Evolutionary conservation across 2,888 invertebrate species (phyloP).

Genomic region (Hypsopygia costalis): DNA sequence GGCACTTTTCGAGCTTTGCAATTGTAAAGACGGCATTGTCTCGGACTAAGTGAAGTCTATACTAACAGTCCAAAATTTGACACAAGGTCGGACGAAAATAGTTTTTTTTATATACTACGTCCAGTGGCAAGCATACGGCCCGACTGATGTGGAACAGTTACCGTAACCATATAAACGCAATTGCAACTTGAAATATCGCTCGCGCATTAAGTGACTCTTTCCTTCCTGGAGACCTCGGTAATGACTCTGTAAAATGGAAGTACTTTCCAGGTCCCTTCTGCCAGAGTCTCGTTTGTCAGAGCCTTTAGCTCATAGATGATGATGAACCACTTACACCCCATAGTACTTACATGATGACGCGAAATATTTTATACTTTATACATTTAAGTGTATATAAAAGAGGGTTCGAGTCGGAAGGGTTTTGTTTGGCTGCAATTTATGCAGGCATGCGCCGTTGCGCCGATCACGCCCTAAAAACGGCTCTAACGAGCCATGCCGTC

Average conservation of each 20-base stretch:
- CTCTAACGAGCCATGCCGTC: conserved; percentile 59
- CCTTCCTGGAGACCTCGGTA: too few species aligned
- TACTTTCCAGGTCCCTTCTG: too few species aligned
- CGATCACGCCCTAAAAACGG: conserved; percentile 74
- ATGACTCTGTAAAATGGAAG: too few species aligned
- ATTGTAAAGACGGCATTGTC: conserved; percentile 64
- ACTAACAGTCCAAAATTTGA: conserved; percentile 43
- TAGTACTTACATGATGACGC: conserved; percentile 27
- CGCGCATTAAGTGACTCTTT: too few species aligned
- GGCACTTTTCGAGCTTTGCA: conserved; percentile 66
- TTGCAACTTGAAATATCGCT: too few species aligned
- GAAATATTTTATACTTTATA: conserved; percentile 17
- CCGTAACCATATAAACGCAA: too few species aligned
- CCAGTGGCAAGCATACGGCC: too few species aligned
- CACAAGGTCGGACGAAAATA: conserved; percentile 49
- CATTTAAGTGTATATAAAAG: conserved; percentile 28
- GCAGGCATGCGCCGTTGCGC: conserved; percentile 70
- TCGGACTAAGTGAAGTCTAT: conserved; percentile 34
- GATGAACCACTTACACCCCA: too few species aligned
- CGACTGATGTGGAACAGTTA: too few species aligned
- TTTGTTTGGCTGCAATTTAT: conserved; percentile 62
- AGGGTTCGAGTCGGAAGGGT: conserved; percentile 39
- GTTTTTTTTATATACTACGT: too few species aligned
- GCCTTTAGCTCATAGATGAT: too few species aligned
- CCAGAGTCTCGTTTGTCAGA: too few species aligned